phyloP scores from a whole-genome alignment of 2,888 invertebrate species.

The Helobdella robusta region DNA sequence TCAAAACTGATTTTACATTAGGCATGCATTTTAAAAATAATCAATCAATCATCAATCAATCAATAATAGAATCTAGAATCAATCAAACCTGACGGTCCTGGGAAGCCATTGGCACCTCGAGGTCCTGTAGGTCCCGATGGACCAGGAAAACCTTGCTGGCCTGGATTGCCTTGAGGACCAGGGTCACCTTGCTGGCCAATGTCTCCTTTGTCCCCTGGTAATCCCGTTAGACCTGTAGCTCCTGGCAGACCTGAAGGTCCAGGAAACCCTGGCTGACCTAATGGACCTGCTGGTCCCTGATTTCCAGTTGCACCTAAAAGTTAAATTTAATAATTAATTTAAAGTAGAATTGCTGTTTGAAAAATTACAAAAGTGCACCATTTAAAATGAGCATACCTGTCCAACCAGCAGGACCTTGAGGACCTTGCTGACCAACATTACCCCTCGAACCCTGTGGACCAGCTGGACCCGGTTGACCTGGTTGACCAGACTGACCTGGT shows the following conservation, averaged over 20 bases:
- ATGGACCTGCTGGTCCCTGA: slow-evolving; percentile 24
- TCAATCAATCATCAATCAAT: no score
- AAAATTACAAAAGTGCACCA: no score
- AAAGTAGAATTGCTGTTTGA: no score
- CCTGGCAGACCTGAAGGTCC: slow-evolving; percentile 18
- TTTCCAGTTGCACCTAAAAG: slow-evolving; percentile 13
- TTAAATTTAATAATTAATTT: no score
- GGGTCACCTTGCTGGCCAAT: slow-evolving; percentile 24
- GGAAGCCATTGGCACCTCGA: slow-evolving; percentile 19
- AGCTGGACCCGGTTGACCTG: slow-evolving; percentile 23
- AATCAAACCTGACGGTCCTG: slow-evolving; percentile 10
- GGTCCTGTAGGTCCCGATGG: slow-evolving; percentile 20
- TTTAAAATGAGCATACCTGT: no score
- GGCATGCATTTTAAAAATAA: no score
- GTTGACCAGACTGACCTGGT: slow-evolving; percentile 25
- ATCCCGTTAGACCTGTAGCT: slow-evolving; percentile 24
- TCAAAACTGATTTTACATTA: no score
- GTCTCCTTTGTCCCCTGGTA: slow-evolving; percentile 27
- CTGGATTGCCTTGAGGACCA: slow-evolving; percentile 28
- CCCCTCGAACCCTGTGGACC: slow-evolving; percentile 31
- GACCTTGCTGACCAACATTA: slow-evolving; percentile 22
- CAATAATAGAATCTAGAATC: no score
- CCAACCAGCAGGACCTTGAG: slow-evolving; percentile 28
- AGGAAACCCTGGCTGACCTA: slow-evolving; percentile 15
- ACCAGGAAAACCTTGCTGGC: slow-evolving; percentile 29